Conservation (phyloP, 1,140 invertebrate species). For the Agrilus planipennis region DNA sequence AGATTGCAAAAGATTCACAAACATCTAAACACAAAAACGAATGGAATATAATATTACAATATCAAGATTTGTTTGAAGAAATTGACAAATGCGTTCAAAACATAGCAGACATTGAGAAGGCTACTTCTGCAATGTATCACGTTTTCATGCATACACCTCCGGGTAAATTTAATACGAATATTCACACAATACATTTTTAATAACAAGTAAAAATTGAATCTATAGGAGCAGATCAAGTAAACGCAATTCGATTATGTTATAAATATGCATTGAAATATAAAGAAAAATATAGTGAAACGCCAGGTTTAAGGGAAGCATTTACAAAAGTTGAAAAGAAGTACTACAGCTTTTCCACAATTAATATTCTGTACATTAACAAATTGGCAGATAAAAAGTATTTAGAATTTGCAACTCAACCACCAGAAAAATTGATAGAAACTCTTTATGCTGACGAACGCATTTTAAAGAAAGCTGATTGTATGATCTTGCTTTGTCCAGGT, state of each 20-base stretch:
- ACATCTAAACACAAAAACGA: conserved; percentile 5
- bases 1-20: conserved; percentile 10
- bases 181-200: not conserved
- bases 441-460: conserved; percentile 25
- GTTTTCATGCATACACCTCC: conserved; percentile 20
- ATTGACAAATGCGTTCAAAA: conserved; percentile 23
- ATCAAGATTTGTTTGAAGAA: conserved; percentile 18
- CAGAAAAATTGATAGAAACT: conserved; percentile 17
- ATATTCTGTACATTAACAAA: conserved; percentile 23
- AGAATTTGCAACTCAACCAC: conserved; percentile 14
- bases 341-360: conserved; percentile 17
- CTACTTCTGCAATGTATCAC: conserved; percentile 24
- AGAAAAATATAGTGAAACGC: conserved; percentile 2
- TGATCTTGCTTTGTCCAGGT: conserved; percentile 18
- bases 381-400: conserved; percentile 20
- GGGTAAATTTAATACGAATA: conserved; percentile 1
- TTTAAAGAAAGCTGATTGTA: conserved; percentile 10
- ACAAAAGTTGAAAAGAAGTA: conserved; percentile 22
- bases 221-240: conserved; percentile 26
- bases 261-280: conserved; percentile 23
- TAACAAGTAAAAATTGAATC: conserved; percentile 3
- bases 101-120: conserved; percentile 21
- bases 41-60: conserved; percentile 19
- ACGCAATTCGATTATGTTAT: conserved; percentile 20
- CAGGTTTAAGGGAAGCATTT: conserved; percentile 15